Evolutionary conservation across 2,888 invertebrate species (phyloP), one percentile per base, ranked within the genome.

Genomic region (Dysmachus trigonus): DNA sequence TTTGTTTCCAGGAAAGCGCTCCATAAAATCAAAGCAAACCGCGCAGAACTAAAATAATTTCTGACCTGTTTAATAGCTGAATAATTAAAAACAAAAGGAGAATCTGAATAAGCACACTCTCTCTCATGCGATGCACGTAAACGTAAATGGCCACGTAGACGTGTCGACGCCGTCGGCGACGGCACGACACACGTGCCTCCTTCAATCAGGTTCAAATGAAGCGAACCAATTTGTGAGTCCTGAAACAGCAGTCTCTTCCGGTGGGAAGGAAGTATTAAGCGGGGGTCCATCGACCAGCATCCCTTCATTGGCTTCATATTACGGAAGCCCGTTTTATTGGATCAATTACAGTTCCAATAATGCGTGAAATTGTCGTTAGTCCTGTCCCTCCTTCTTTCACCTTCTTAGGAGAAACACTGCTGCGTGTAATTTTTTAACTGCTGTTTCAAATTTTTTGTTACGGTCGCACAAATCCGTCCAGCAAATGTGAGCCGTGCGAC

Each of bases 301-400:
- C 76, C 86, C 76, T 81, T 83, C 74, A 79, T 83, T 83, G 51
- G 53, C 86, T 87, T 88, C 88, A 86, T 73, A 88, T 88, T 88
- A 88, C 88, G 88, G 88, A 88, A 88, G 87, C 88, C 88, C 88
- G 38, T 79, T 85, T 88, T 87, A 88, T 88, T 89, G 90, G 91
- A 91, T 91, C 91, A 91, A 92, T 91, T 90, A 90, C 90, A 88
- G 88, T 89, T 86, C 88, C 90, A 90, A 91, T 92, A 91, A 91
- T 90, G 91, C 92, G 90, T 91, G 89, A 91, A 91, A 91, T 91
- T 90, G 91, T 91, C 30, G 73, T 8, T 82, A 22, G 53, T 38
- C 53, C 71, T 33, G 82, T 62, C 62, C 71, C 71, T 53, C 35
- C 62, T 82, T 62, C n/a, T 15, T 35, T 31, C 33, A 62, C 82